These are phyloP conservation scores for Hirtodrosophila histrioides DNA, from an alignment of 2,888 invertebrate genomes.

Conservation along the genomic window DNA sequence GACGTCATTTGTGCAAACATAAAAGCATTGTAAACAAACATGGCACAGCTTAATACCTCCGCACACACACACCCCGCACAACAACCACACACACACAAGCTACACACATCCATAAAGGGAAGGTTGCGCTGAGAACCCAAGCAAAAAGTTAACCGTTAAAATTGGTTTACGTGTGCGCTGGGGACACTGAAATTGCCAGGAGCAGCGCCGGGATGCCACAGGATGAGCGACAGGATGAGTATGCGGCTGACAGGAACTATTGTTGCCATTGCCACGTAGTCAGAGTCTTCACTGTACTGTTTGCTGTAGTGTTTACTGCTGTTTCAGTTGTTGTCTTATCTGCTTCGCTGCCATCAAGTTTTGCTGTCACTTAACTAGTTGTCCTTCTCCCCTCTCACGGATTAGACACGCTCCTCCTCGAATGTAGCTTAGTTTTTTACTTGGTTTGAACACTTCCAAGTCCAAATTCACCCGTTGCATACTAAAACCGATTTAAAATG, in stretches of 20 bases:
- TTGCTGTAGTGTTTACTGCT: constrained; percentile 9
- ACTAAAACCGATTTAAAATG: constrained; percentile 11
- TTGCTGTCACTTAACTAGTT: constrained; percentile 57
- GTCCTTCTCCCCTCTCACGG: constrained; percentile 23
- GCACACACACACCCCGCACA: constrained; percentile 14
- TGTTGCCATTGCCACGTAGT: constrained; percentile 36
- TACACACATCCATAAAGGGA: neutral
- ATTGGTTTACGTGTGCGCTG: constrained; percentile 70
- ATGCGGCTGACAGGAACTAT: constrained; percentile 46
- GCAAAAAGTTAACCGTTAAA: constrained; percentile 78
- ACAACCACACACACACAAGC: constrained; percentile 13
- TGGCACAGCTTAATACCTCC: constrained; percentile 52
- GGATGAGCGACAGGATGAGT: constrained; percentile 18
- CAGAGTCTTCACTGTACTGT: constrained; percentile 14
- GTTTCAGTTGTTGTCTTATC: constrained; percentile 50
- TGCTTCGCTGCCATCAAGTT: constrained; percentile 37
- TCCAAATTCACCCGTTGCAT: constrained; percentile 12
- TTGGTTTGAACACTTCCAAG: constrained; percentile 1
- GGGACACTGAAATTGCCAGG: constrained; percentile 34
- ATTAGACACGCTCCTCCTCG: constrained; percentile 10
- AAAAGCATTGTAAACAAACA: constrained; percentile 81
- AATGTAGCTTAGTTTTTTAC: no score
- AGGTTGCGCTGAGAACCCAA: constrained; percentile 31
- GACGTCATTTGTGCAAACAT: constrained; percentile 77
- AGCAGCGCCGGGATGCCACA: neutral